Conservation (phyloP, 2,113 vertebrate genomes). For the Gavialis gangeticus region DNA sequence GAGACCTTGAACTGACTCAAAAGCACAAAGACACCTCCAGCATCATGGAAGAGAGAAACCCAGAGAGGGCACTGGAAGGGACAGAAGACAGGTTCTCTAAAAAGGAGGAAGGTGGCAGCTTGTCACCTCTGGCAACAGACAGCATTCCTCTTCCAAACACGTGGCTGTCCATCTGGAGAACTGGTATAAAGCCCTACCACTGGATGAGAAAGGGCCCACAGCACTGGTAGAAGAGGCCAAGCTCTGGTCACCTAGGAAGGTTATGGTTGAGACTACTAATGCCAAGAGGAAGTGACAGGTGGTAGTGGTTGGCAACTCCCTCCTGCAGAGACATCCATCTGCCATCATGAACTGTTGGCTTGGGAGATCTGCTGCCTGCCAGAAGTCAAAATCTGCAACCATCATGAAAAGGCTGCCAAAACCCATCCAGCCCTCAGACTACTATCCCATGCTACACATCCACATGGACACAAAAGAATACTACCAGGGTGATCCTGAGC, state of each 20-base stretch:
- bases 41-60: too few species aligned
- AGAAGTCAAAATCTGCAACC: rapidly evolving
- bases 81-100: not conserved
- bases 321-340: not conserved
- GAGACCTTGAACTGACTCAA: too few species aligned
- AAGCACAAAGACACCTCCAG: too few species aligned
- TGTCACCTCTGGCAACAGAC: not conserved
- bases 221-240: not conserved
- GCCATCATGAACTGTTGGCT: not conserved
- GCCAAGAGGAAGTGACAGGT: not conserved
- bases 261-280: not conserved
- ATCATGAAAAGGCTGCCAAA: rapidly evolving
- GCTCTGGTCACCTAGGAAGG: not conserved
- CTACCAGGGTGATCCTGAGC: not conserved
- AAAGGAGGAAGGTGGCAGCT: not conserved
- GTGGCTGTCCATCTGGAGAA: rapidly evolving
- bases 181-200: not conserved
- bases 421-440: not conserved
- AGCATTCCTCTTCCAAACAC: rapidly evolving
- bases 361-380: not conserved
- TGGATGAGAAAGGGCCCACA: not conserved
- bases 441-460: not conserved
- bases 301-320: not conserved
- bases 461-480: not conserved
- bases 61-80: too few species aligned